Conservation (phyloP, 2,113 vertebrate species). For the Crotalus helleri region DNA sequence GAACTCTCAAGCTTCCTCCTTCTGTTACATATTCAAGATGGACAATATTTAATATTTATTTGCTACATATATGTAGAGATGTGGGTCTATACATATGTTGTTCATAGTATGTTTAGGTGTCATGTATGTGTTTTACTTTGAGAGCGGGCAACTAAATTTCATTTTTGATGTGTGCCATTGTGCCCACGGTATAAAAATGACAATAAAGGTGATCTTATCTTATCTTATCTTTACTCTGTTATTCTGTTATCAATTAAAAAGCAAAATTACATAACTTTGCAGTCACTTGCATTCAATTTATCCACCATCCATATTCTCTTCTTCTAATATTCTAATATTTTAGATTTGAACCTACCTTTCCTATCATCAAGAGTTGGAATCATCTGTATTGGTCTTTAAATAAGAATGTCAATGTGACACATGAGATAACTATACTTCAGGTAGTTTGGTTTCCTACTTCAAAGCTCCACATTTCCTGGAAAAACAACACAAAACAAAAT, state of each 20-base stretch:
- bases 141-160: too few species aligned
- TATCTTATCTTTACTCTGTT: too few species aligned
- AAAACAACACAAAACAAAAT: background rate
- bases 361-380: background rate
- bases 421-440: background rate
- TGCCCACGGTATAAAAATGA: too few species aligned
- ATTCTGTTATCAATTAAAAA: background rate
- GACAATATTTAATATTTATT: too few species aligned
- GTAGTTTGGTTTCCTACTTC: background rate
- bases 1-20: too few species aligned
- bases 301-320: background rate
- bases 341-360: background rate
- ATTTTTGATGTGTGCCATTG: too few species aligned
- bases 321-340: background rate
- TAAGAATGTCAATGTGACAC: background rate
- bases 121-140: too few species aligned
- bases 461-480: background rate
- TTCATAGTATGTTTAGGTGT: too few species aligned
- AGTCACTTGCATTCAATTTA: background rate
- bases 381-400: background rate
- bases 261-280: background rate
- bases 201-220: too few species aligned
- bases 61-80: too few species aligned
- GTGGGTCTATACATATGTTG: too few species aligned
- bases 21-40: too few species aligned